Evolutionary conservation across 2,113 vertebrate genomes (phyloP).

Genomic region (Strix aluco): DNA sequence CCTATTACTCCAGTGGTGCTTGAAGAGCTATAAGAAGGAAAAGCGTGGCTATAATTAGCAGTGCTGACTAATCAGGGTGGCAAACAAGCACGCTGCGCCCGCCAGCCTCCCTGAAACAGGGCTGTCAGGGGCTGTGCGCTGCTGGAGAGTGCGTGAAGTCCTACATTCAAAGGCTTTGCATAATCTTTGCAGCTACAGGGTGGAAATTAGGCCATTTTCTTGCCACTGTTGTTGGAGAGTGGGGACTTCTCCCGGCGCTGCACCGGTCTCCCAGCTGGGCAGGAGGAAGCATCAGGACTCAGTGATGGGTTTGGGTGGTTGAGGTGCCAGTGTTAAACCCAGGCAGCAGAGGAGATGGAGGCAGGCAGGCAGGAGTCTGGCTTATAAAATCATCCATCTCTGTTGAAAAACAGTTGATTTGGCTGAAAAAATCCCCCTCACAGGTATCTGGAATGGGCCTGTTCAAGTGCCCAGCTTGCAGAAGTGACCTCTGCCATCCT

Average conservation of each 20-base stretch:
- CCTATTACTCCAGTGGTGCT: background rate
- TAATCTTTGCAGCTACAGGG: background rate
- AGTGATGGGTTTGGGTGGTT: fast-evolving
- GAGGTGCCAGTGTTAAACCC: background rate
- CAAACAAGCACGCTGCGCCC: background rate
- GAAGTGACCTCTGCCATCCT: background rate
- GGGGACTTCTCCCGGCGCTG: background rate
- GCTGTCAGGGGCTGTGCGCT: background rate
- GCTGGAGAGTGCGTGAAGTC: background rate
- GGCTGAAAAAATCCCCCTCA: background rate
- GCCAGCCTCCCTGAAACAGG: background rate
- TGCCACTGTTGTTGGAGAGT: background rate
- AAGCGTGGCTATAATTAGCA: constrained; percentile 40
- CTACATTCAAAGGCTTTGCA: constrained; percentile 8
- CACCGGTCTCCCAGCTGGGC: background rate
- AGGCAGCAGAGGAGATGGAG: background rate
- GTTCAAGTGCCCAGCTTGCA: background rate
- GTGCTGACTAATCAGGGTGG: constrained; percentile 55
- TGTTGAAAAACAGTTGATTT: background rate
- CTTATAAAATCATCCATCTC: background rate
- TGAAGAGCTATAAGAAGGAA: background rate
- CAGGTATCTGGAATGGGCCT: fast-evolving
- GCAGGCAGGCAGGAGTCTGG: background rate
- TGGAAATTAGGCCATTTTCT: background rate
- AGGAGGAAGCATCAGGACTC: background rate